These are phyloP conservation scores for Aspidiotus destructor DNA, from an alignment of 2,888 invertebrate species.

Conservation along the genomic window DNA sequence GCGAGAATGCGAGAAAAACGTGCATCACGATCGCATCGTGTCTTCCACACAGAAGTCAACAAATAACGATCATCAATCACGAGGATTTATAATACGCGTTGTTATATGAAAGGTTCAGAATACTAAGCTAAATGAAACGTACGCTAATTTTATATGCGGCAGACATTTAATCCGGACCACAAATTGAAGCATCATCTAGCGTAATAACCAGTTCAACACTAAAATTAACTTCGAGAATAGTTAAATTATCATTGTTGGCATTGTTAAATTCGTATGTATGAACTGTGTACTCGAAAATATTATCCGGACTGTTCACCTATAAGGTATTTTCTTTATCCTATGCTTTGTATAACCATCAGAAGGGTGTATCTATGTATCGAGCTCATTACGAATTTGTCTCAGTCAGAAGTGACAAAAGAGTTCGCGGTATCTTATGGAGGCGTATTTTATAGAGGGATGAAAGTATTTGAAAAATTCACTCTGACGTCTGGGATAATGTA, in stretches of 20 bases:
- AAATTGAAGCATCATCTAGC: slow-evolving; percentile 6
- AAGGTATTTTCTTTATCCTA: too few species aligned
- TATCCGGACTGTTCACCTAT: too few species aligned
- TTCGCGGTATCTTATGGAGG: too few species aligned
- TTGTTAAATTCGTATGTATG: background rate
- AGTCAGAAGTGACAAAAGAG: too few species aligned
- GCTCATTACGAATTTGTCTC: too few species aligned
- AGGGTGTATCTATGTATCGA: too few species aligned
- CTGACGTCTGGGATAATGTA: too few species aligned
- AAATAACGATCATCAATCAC: slow-evolving; percentile 15
- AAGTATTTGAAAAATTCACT: too few species aligned
- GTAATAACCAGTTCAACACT: slow-evolving; percentile 7
- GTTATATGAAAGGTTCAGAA: background rate
- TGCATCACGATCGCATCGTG: background rate
- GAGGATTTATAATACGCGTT: background rate
- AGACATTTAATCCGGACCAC: background rate
- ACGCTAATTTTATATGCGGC: background rate
- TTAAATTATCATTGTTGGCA: background rate
- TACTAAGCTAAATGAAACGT: background rate
- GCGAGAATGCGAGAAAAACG: background rate
- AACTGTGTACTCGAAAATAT: too few species aligned
- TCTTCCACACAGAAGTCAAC: slow-evolving; percentile 12
- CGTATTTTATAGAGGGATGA: too few species aligned
- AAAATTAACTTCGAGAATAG: background rate
- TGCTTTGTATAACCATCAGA: too few species aligned